Base-by-base conservation (phyloP, 2,888 invertebrate species). In the Tetragnatha montana region DNA sequence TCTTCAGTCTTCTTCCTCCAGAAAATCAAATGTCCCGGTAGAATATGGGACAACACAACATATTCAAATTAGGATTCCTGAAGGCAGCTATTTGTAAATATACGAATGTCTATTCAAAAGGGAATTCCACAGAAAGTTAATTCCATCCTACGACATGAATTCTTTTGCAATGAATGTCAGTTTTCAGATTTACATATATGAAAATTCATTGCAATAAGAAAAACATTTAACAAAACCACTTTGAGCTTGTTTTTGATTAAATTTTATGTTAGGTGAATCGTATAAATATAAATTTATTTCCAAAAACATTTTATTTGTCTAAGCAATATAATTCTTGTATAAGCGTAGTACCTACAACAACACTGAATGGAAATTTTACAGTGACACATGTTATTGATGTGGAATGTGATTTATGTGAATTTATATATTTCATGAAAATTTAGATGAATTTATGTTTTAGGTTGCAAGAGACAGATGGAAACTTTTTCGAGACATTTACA, bases 401-500 rank as follows among this genome's bases (percentile, higher is more conserved):
- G 35, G 35, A 35, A 35, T 35, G 35, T 35, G 35, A 35, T 35
- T 35, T 35, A 4, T 35, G 4, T 35, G 35, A 35, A 35, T 35
- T 35, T 4, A 35, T 35, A 35, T 35, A 4, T 4, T 35, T 35
- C 35, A 35, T n/a, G n/a, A n/a, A n/a, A 35, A 35, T 35, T 2
- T 35, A 35, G 35, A 35, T 35, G 4, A 35, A 8, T 60, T 60
- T 51, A 49, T 91, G 35, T 93, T 94, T 83, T 95, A 98, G 98
- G 92, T 97, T 98, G 19, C 98, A 98, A 95, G 97, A 98, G 92
- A 97, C 97, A 60, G 98, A 98, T 93, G 97, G 97, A 10, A 97
- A 97, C 87, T 98, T 98, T 94, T 98, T 98, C 94, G 98, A 98
- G 94, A 97, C 96, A 93, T 98, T 98, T 94, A 97, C 97, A 21